phyloP scores from a whole-genome alignment of 2,797 vertebrate species.

The Poeciliopsis presidionis region DNA sequence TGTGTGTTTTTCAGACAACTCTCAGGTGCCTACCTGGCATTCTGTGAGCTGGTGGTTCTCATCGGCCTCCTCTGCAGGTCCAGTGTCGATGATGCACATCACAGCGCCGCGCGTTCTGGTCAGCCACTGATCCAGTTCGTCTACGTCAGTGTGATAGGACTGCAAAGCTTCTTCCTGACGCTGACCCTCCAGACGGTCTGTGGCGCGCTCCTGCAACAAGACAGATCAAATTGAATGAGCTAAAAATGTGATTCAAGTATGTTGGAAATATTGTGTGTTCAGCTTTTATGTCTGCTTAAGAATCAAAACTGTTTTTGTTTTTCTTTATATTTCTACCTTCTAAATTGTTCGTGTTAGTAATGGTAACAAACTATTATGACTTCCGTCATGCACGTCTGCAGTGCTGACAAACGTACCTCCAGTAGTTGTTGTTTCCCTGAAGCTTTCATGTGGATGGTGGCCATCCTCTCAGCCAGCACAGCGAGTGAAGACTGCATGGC shows the following conservation, averaged over 20 bases:
- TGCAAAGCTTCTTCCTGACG: slow-evolving; percentile 89
- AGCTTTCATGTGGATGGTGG: slow-evolving; percentile 97
- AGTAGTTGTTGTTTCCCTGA: slow-evolving; percentile 90
- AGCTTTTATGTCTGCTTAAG: neutral
- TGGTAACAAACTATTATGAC: neutral
- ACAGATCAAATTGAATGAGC: slow-evolving; percentile 9
- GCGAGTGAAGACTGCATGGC: slow-evolving; percentile 93
- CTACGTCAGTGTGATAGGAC: slow-evolving; percentile 85
- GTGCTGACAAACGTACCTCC: slow-evolving; percentile 77
- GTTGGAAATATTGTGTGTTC: neutral
- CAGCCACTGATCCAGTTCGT: slow-evolving; percentile 91
- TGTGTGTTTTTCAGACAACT: neutral
- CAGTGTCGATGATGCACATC: slow-evolving; percentile 61
- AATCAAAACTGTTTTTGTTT: neutral
- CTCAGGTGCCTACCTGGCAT: slow-evolving; percentile 86
- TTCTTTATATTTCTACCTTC: neutral
- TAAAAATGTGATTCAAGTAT: neutral
- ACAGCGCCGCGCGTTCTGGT: slow-evolving; percentile 76
- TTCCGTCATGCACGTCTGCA: neutral
- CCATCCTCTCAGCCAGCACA: slow-evolving; percentile 93
- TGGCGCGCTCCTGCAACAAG: slow-evolving; percentile 86
- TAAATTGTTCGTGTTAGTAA: neutral
- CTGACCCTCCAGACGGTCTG: slow-evolving; percentile 91
- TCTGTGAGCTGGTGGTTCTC: slow-evolving; percentile 91
- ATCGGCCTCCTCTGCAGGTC: slow-evolving; percentile 81